Conservation (phyloP, 1,140 invertebrate genomes). For the Aphaenogaster rudis region DNA sequence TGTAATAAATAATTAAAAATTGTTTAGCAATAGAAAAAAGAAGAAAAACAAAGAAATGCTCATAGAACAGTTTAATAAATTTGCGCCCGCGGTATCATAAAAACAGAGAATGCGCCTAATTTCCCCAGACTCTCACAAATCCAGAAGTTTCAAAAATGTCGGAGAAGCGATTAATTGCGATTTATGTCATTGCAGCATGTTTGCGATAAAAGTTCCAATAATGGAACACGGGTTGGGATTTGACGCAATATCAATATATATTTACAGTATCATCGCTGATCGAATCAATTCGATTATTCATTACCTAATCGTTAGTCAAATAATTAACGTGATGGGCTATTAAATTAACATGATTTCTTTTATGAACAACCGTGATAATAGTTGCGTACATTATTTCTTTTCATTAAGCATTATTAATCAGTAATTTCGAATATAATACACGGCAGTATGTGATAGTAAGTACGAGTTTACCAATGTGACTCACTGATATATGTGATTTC, state of each 20-base stretch:
- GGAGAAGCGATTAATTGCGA: slow-evolving; percentile 45
- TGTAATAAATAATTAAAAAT: neutral
- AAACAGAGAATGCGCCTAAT: neutral
- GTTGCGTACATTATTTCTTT: neutral
- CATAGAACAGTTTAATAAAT: slow-evolving; percentile 1
- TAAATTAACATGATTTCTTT: neutral
- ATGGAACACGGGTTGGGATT: slow-evolving; percentile 3
- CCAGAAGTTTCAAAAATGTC: slow-evolving; percentile 5
- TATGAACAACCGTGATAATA: neutral
- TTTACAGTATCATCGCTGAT: neutral
- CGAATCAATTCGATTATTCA: neutral
- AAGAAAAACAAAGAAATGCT: neutral
- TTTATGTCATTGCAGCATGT: slow-evolving; percentile 5
- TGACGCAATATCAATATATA: neutral
- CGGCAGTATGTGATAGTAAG: neutral
- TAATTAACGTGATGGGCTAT: neutral
- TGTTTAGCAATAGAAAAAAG: neutral
- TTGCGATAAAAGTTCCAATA: slow-evolving; percentile 24
- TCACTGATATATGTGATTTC: neutral
- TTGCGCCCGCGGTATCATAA: neutral
- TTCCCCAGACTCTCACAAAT: slow-evolving; percentile 33
- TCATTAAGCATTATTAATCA: neutral
- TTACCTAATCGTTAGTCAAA: neutral
- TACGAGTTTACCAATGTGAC: slow-evolving; percentile 3
- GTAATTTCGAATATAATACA: neutral